Percentiles rank a stretch among this genome's conserved stretches.
These are phyloP conservation scores for Donacobius atricapilla DNA, from an alignment of 2,113 vertebrate genomes.

Conservation along the genomic window DNA sequence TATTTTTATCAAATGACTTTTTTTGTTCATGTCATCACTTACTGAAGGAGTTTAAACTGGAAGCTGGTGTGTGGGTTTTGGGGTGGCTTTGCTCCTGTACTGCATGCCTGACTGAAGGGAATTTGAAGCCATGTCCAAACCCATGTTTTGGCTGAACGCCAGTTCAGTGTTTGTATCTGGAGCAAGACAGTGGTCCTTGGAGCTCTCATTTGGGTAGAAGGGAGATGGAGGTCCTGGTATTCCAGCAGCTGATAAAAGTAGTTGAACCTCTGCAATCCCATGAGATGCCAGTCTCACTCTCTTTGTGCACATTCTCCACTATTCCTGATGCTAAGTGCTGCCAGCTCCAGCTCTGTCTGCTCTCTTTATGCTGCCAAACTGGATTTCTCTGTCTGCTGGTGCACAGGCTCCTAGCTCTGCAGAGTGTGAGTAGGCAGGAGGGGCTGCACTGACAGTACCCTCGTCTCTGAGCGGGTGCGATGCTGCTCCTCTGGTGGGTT, in stretches of 20 bases:
- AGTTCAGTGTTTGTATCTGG: neutral
- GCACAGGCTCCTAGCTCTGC: neutral
- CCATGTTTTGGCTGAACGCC: neutral
- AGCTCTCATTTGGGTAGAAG: neutral
- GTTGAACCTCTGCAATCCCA: neutral
- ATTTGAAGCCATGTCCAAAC: neutral
- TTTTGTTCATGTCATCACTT: neutral
- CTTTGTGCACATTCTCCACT: neutral
- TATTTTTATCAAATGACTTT: neutral
- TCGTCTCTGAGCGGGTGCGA: rapidly evolving
- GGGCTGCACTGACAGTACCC: rapidly evolving
- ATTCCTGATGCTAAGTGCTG: neutral
- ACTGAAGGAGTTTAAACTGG: neutral
- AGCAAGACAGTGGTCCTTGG: neutral
- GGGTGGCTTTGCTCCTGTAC: neutral
- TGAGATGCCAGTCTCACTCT: neutral
- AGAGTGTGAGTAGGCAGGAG: rapidly evolving
- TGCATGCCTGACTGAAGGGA: neutral
- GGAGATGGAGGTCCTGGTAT: neutral
- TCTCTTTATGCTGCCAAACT: neutral
- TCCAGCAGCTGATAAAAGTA: neutral
- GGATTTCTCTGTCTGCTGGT: neutral
- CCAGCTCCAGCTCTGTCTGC: neutral
- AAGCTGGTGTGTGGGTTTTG: neutral
- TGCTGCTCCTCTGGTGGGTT: neutral